These are phyloP conservation scores for Drosophila asahinai DNA, from an alignment of 1,140 invertebrate species.

Conservation along the genomic window DNA sequence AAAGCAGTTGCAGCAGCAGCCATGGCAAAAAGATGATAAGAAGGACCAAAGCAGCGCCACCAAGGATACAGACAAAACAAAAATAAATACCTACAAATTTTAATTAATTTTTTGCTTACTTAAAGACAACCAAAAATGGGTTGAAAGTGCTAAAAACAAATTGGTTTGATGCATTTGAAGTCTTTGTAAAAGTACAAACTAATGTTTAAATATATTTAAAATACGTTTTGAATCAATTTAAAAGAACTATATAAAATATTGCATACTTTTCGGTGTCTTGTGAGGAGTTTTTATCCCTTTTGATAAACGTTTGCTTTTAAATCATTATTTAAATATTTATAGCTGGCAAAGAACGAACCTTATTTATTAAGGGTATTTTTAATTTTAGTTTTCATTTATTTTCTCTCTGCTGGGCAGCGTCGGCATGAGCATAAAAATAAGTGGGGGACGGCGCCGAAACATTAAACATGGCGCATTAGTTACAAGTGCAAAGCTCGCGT, in stretches of 20 bases:
- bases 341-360: too few species aligned
- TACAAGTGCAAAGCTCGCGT: slow-evolving; percentile 73
- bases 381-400: not conserved
- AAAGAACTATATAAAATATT: too few species aligned
- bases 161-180: too few species aligned
- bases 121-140: not conserved
- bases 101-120: slow-evolving; percentile 3
- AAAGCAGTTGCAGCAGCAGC: slow-evolving; percentile 27
- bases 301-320: too few species aligned
- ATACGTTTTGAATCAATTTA: too few species aligned
- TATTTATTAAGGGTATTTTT: not conserved
- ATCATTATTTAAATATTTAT: not conserved
- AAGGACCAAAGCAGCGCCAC: not conserved
- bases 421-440: slow-evolving; percentile 31
- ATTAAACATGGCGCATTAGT: slow-evolving; percentile 79
- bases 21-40: slow-evolving; percentile 26
- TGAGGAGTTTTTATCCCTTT: not conserved
- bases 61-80: slow-evolving; percentile 3
- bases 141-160: not conserved
- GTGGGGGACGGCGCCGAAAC: slow-evolving; percentile 30
- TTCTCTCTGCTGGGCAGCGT: slow-evolving; percentile 2
- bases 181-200: too few species aligned
- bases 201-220: too few species aligned
- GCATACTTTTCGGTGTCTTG: too few species aligned
- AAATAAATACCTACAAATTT: not conserved